A percentile compares a stretch with the other conserved stretches of the same genome.
Evolutionary conservation across 2,113 vertebrate genomes (phyloP).

Genomic region (Aix galericulata): DNA sequence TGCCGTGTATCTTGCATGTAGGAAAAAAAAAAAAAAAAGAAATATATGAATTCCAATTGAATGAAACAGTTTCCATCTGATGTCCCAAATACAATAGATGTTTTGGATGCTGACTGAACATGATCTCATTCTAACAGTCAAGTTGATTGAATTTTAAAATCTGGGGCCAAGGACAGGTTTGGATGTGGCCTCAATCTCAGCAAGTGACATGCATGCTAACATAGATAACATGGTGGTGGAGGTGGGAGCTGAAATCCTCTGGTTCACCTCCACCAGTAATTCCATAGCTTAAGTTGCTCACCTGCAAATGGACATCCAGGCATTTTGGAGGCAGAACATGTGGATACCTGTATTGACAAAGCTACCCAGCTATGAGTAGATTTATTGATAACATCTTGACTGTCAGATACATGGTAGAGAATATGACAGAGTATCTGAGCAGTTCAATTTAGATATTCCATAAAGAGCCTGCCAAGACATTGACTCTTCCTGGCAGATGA

Average conservation of each 20-base stretch:
- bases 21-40: not conserved
- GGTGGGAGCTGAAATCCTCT: not conserved
- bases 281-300: not conserved
- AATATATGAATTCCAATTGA: not conserved
- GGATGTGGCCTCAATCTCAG: not conserved
- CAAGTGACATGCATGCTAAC: not conserved
- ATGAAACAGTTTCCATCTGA: not conserved
- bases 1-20: not conserved
- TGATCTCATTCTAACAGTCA: not conserved
- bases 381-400: slow-evolving; percentile 27
- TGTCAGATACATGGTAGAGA: not conserved
- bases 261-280: not conserved
- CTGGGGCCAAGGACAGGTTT: not conserved
- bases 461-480: slow-evolving; percentile 37
- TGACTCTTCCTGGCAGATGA: slow-evolving; percentile 45
- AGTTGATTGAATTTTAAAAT: not conserved
- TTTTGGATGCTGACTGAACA: not conserved
- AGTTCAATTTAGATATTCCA: slow-evolving; percentile 34
- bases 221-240: not conserved
- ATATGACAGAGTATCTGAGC: slow-evolving; percentile 15
- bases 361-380: not conserved
- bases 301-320: not conserved
- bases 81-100: not conserved
- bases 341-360: not conserved
- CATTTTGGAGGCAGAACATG: not conserved